Evolutionary conservation across 1,140 invertebrate genomes (phyloP).

Genomic region (Zaprionus vittiger): DNA sequence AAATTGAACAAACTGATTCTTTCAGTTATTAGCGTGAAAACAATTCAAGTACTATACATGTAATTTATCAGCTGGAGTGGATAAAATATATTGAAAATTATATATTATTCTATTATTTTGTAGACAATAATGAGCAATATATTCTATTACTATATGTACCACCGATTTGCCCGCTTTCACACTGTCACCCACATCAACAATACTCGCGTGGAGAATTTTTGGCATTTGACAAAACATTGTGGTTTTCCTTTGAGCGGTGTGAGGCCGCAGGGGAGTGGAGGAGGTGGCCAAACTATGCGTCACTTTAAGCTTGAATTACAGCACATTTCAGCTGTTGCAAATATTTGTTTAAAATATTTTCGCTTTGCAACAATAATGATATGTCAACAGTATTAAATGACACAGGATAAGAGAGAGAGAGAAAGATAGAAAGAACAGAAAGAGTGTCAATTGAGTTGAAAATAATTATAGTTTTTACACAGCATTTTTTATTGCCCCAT

Average conservation of each 20-base stretch:
- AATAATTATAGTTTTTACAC: slow-evolving; percentile 13
- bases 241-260: slow-evolving; percentile 34
- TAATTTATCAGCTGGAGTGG: not conserved
- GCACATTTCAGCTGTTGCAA: slow-evolving; percentile 33
- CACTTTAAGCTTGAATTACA: slow-evolving; percentile 72
- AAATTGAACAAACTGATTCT: too few species aligned
- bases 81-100: not conserved
- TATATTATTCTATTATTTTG: not conserved
- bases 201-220: slow-evolving; percentile 22
- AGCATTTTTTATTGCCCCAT: not conserved
- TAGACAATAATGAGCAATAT: too few species aligned
- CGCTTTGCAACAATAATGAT: slow-evolving; percentile 59
- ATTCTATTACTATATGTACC: not conserved
- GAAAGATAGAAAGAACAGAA: too few species aligned
- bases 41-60: too few species aligned
- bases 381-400: slow-evolving; percentile 70
- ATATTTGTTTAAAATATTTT: slow-evolving; percentile 75
- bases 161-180: not conserved
- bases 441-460: slow-evolving; percentile 19
- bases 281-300: slow-evolving; percentile 10
- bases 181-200: slow-evolving; percentile 3
- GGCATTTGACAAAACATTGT: slow-evolving; percentile 69
- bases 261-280: not conserved
- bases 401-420: slow-evolving; percentile 17
- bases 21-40: too few species aligned